Conservation (phyloP, 2,113 vertebrate genomes). For the Grammomys dolichurus region DNA sequence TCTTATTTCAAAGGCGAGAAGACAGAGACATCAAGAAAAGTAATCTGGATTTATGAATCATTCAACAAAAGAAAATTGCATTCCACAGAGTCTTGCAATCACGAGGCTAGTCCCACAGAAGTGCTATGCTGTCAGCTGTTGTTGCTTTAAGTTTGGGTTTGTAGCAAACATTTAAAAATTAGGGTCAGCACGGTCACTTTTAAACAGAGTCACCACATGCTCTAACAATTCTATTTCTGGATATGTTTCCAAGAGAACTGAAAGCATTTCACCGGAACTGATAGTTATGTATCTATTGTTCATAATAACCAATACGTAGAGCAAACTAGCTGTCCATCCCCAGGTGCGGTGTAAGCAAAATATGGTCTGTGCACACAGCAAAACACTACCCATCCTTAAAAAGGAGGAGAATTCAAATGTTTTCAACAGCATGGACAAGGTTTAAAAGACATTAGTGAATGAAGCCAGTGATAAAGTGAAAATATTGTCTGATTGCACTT, state of each 20-base stretch:
- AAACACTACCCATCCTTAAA: background rate
- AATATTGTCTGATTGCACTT: background rate
- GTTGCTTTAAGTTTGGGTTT: background rate
- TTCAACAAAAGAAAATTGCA: background rate
- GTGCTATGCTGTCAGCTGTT: background rate
- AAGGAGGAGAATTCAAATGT: background rate
- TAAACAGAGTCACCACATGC: background rate
- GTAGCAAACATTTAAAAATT: constrained; percentile 40
- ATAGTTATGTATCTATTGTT: background rate
- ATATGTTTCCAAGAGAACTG: background rate
- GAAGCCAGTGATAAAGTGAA: background rate
- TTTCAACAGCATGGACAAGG: background rate
- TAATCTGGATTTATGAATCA: background rate
- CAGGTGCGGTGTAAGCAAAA: background rate
- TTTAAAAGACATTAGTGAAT: background rate
- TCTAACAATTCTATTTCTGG: background rate
- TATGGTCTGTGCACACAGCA: background rate
- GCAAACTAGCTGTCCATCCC: background rate
- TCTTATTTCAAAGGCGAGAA: background rate
- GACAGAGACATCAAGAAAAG: constrained; percentile 10
- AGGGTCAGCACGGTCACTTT: background rate
- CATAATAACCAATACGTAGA: background rate
- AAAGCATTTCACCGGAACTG: background rate
- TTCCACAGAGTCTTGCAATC: background rate
- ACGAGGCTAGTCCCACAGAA: background rate